A percentile compares a stretch with the other conserved stretches of the same genome.
Conservation (phyloP, 1,140 invertebrate genomes). For the Achroia grisella region DNA sequence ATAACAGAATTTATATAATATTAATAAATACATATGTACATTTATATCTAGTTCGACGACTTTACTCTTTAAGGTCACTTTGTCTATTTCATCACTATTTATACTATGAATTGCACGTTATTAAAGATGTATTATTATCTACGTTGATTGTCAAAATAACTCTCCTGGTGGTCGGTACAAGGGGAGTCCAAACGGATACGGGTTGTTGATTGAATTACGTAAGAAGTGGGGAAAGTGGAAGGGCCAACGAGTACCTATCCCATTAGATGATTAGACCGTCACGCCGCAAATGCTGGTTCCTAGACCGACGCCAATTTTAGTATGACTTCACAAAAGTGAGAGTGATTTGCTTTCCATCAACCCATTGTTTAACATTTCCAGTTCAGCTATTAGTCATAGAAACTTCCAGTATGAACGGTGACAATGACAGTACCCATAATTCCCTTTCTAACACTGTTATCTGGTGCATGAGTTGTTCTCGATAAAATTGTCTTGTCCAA, state of each 20-base stretch:
- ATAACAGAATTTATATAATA: too few relatives aligned
- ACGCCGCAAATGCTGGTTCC: too few relatives aligned
- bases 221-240: conserved; percentile 19
- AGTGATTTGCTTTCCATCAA: conserved; percentile 1
- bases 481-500: conserved; percentile 34
- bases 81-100: too few relatives aligned
- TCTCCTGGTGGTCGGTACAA: conserved; percentile 15
- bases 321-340: conserved; percentile 2
- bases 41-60: too few relatives aligned
- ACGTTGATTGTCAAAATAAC: too few relatives aligned
- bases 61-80: too few relatives aligned
- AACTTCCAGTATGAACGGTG: too few relatives aligned
- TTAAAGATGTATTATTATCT: too few relatives aligned
- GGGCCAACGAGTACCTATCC: neutral
- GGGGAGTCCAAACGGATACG: conserved; percentile 35
- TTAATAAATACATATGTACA: too few relatives aligned
- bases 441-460: conserved; percentile 5
- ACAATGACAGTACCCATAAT: neutral
- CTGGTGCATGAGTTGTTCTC: conserved; percentile 14
- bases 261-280: too few relatives aligned
- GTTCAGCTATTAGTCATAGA: neutral
- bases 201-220: conserved; percentile 49
- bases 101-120: too few relatives aligned
- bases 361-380: conserved; percentile 2
- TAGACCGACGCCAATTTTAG: too few relatives aligned